Percentiles rank a stretch among this genome's conserved stretches.
phyloP scores from a whole-genome alignment of 2,888 invertebrate species.

The Mesorhabditis sp. region DNA sequence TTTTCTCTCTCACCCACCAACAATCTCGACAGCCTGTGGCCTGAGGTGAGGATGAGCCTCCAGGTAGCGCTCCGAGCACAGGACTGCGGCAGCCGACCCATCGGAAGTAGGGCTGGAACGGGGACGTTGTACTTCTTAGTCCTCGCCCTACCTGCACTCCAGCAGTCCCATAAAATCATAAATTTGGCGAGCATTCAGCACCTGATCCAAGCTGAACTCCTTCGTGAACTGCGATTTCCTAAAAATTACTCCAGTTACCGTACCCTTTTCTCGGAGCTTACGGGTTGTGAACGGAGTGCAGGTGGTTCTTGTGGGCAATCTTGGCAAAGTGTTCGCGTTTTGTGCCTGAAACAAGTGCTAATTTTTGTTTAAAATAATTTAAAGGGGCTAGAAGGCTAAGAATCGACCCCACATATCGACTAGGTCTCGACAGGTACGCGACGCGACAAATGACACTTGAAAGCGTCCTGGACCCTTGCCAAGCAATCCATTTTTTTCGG shows the following conservation, averaged over 20 bases:
- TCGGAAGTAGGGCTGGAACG: conserved; percentile 81
- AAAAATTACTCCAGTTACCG: conserved; percentile 21
- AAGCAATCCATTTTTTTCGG: too few relatives aligned
- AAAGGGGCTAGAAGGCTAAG: neutral
- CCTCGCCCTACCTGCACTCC: conserved; percentile 75
- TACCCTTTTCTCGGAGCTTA: conserved; percentile 61
- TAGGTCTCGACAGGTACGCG: too few relatives aligned
- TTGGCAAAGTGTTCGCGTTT: conserved; percentile 89
- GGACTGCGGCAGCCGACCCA: conserved; percentile 87
- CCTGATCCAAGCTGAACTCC: conserved; percentile 84
- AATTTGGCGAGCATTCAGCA: conserved; percentile 79
- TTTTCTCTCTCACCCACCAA: conserved; percentile 62
- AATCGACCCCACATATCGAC: too few relatives aligned
- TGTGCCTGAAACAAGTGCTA: conserved; percentile 65
- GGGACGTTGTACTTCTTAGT: neutral
- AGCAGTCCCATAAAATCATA: conserved; percentile 89
- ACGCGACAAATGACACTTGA: too few relatives aligned
- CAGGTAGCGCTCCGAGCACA: conserved; percentile 88
- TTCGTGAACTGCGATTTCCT: conserved; percentile 88
- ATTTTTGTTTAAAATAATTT: neutral
- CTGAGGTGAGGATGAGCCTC: conserved; percentile 72
- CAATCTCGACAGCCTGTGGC: conserved; percentile 83
- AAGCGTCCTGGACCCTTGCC: too few relatives aligned
- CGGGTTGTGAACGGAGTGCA: conserved; percentile 92
- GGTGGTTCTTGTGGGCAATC: conserved; percentile 95